Evolutionary conservation across 2,888 invertebrate genomes (phyloP), one percentile per base, ranked within the genome.

Genomic region (Bugulina stolonifera): DNA sequence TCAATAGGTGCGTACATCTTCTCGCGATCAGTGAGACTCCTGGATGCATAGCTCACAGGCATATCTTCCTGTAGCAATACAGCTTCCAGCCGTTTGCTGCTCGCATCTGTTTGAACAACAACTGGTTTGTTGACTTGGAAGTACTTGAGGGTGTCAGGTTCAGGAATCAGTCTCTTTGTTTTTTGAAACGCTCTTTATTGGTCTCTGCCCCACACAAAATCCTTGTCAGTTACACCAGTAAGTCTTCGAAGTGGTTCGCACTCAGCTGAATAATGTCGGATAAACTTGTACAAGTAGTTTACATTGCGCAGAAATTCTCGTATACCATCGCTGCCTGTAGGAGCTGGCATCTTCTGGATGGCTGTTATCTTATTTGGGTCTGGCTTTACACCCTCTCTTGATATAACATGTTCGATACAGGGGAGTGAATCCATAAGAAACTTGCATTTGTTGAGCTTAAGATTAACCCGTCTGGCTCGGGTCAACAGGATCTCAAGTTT

Each of bases 361-460:
- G 64, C 27, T 64, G 27, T 14, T 14, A 34, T n/a, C n/a, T 64
- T 64, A 18, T 5, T 32, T 27, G 29, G 64, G 32, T 64, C 64
- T 25, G 27, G 64, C 34, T 29, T 64, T 10, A 64, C 32, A 25
- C 29, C 64, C 32, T 64, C 18, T 14, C 3, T 10, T 3, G 34
- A 23, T 25, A 64, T 64, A 3, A 27, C 5, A 32, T 64, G 64
- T 14, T 27, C 64, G 32, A 64, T 64, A 27, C 32, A 64, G 5
- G 57, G n/a, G 3, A 57, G 64, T 22, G 23, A 23, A 57, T 57
- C 57, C 57, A 57, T 57, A 5, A 57, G 57, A n/a, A 57, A 57
- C 57, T 57, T 57, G 57, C n/a, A 57, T 57, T 57, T 57, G 57
- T 57, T 57, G 57, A 57, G 57, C 25, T n/a, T 57, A 5, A 57